Base-by-base conservation (phyloP, 2,888 invertebrate genomes). In the Sminthurides aquaticus region DNA sequence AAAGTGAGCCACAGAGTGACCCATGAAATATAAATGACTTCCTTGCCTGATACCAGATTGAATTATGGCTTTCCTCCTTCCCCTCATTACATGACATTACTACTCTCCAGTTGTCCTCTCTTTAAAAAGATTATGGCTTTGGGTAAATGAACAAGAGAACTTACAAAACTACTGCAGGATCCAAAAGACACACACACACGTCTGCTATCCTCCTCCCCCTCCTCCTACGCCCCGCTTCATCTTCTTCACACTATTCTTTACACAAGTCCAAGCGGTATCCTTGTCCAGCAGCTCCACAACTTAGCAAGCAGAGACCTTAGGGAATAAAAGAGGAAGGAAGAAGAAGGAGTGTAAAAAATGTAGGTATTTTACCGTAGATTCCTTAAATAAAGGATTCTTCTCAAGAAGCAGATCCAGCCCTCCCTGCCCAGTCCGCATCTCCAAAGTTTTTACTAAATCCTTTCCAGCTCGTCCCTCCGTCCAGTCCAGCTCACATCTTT, bases 11-110 rank as follows among this genome's bases (percentile, higher is more conserved):
- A 67, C 68, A 71, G 67, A 67, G 68, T 69, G 58, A 49, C 59
- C 67, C 69, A 64, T 69, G 70, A 67, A 72, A 72, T 69, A 71
- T 71, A 72, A 72, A 72, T 69, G 69, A 66, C 69, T 71, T 71
- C 67, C 70, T 69, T 66, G 49, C 27, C 49, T 48, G 49, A 60
- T 49, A 43, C 60, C 49, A 58, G 27, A 43, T 25, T 49, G 52
- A 61, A 61, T 61, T 62, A 56, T 62, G 56, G 56, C 43, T 43
- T 62, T 54, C 52, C 52, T 20, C 52, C 20, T 8, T 52, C 20
- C 22, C 52, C 52, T 52, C 52, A 52, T 52, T 52, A 52, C 43
- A 34, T 34, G 8, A 34, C 43, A 34, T 34, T 34, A 34, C 43
- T 5, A 34, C 43, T 5, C 8, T 5, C 43, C 43, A 34, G 43